Percentiles rank a stretch among this genome's conserved stretches.
Conservation (phyloP, 2,797 vertebrate species). For the Tauraco hartlaubi region DNA sequence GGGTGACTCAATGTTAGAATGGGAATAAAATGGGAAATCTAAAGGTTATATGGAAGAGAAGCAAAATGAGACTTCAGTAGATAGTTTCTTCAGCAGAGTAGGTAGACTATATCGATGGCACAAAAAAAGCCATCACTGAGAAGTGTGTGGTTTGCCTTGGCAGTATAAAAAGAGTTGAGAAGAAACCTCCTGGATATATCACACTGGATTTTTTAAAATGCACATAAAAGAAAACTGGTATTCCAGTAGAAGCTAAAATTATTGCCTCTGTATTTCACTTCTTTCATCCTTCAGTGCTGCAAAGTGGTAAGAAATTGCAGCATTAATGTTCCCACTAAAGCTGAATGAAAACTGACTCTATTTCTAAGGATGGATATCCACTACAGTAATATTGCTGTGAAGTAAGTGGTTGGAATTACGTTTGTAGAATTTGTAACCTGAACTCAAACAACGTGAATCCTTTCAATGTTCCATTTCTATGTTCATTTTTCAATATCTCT, state of each 20-base stretch:
- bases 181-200: background rate
- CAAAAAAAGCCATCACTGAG: background rate
- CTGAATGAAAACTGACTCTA: background rate
- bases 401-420: background rate
- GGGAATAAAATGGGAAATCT: background rate
- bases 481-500: background rate
- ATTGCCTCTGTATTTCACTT: conserved; percentile 3
- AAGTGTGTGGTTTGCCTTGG: background rate
- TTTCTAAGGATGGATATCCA: background rate
- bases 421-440: background rate
- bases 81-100: background rate
- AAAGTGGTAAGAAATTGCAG: background rate
- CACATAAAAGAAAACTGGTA: background rate
- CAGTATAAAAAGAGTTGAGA: background rate
- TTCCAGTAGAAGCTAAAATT: background rate
- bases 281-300: background rate
- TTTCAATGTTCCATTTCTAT: background rate
- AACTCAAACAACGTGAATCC: background rate
- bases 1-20: background rate
- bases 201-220: background rate
- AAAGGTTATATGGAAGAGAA: background rate
- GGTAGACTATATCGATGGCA: background rate
- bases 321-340: background rate
- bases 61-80: background rate
- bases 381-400: background rate